A percentile compares a stretch with the other conserved stretches of the same genome.
phyloP scores from a whole-genome alignment of 2,797 vertebrate species.

The Adelosebastes latens region DNA sequence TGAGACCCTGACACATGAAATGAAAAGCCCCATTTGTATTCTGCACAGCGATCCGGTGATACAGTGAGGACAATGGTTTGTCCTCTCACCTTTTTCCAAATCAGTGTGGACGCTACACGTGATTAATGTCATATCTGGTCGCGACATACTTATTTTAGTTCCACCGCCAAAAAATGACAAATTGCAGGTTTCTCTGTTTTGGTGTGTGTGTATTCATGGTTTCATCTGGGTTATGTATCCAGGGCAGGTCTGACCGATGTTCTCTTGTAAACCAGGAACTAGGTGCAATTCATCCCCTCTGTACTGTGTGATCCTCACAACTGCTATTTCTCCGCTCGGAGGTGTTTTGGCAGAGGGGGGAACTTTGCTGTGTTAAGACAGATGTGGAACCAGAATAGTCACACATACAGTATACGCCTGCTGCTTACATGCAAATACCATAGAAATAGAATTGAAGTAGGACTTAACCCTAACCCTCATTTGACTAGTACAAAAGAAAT shows the following conservation, averaged over 20 bases:
- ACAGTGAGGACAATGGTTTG: slow-evolving; percentile 41
- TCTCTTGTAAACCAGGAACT: slow-evolving; percentile 54
- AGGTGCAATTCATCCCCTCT: slow-evolving; percentile 61
- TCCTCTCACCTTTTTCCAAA: slow-evolving; percentile 53
- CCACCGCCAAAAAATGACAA: slow-evolving; percentile 45
- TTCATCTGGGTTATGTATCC: slow-evolving; percentile 71
- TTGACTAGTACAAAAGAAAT: no score
- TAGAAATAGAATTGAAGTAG: no score
- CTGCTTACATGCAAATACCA: background rate
- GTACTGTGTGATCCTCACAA: slow-evolving; percentile 44
- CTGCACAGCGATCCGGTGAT: slow-evolving; percentile 5
- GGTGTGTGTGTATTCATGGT: slow-evolving; percentile 36
- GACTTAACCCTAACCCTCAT: no score
- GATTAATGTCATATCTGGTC: slow-evolving; percentile 58
- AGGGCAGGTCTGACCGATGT: slow-evolving; percentile 71
- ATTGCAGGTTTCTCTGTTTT: slow-evolving; percentile 36
- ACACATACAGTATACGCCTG: background rate
- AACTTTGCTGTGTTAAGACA: slow-evolving; percentile 11
- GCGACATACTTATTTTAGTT: slow-evolving; percentile 55
- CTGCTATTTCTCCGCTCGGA: slow-evolving; percentile 22
- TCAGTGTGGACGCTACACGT: slow-evolving; percentile 41
- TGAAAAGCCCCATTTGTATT: slow-evolving; percentile 68
- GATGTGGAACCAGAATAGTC: slow-evolving; percentile 26
- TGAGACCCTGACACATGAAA: slow-evolving; percentile 56
- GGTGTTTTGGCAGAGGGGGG: slow-evolving; percentile 40